A percentile compares a stretch with the other conserved stretches of the same genome.
Conservation (phyloP, 2,797 vertebrate species). For the Acipenser transmontanus region DNA sequence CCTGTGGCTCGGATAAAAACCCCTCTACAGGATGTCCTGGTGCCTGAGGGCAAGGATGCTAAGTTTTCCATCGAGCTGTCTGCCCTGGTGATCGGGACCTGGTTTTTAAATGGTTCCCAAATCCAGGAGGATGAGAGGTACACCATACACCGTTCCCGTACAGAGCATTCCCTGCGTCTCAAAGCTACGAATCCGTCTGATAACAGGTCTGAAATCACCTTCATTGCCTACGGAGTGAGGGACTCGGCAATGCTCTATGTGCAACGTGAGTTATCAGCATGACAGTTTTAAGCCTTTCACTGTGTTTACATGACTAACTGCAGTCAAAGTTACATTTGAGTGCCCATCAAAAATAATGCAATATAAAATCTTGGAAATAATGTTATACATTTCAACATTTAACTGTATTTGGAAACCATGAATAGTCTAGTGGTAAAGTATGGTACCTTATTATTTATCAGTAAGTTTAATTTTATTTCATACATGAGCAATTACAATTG, state of each 20-base stretch:
- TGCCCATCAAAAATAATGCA: too few species aligned
- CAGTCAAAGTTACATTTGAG: too few species aligned
- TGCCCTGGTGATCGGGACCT: constrained; percentile 71
- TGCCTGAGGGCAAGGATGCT: constrained; percentile 73
- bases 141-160: constrained; percentile 54
- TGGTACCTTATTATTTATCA: too few species aligned
- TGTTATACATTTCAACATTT: too few species aligned
- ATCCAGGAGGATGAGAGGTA: constrained; percentile 63
- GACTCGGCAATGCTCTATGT: constrained; percentile 80
- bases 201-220: constrained; percentile 76
- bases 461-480: too few species aligned
- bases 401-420: too few species aligned
- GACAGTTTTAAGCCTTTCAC: too few species aligned
- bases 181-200: constrained; percentile 60
- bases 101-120: constrained; percentile 76
- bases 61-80: constrained; percentile 82
- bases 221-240: constrained; percentile 71
- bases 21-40: constrained; percentile 71
- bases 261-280: constrained; percentile 64
- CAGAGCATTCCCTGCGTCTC: constrained; percentile 75
- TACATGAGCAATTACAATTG: too few species aligned
- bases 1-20: constrained; percentile 79
- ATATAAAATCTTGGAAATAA: too few species aligned
- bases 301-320: too few species aligned
- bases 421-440: too few species aligned